Base-by-base conservation (phyloP, 2,113 vertebrate genomes). In the Eira barbara region DNA sequence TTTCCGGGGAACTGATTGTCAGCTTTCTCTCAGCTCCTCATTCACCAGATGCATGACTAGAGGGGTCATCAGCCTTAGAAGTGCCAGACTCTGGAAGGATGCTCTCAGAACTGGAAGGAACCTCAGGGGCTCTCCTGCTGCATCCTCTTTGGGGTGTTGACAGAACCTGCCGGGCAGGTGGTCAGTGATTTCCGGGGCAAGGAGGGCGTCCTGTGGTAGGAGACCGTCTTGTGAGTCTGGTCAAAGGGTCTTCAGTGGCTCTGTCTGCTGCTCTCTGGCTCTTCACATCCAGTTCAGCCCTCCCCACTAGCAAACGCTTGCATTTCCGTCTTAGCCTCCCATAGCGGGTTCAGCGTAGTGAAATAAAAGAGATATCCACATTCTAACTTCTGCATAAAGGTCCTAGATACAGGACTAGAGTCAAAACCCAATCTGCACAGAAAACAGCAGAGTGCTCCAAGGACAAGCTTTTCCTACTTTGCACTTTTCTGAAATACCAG, bases 131-230 rank as follows among this genome's bases (percentile, higher is more conserved):
- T 31, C 3, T 11, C 27, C 29, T 17, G 42, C 49, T 29, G 49
- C 10, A n/a, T 42, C 21, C 55, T 90, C n/a, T 12, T 31, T 88
- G 36, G 27, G 39, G 7, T 59, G 65, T n/a, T 34, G 27, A 2
- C 11, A 76, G 36, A 52, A 6, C 61, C 74, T 39, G 59, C 69
- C 69, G 0, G 5, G 57, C 4, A 67, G 20, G 83, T 25, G 0
- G 0, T 21, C 20, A 25, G 11, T 21, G 11, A 79, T 49, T 34
- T 9, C 8, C 0, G 12, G 2, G 3, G 25, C n/a, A 10, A 27
- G 13, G 31, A 39, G 67, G 8, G 18, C 36, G 2, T 20, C 25
- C 59, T 17, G 7, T 29, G 15, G 15, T 0, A 4, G 45, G 11
- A 29, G 20, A 34, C 15, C 29, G 4, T 49, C 34, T 34, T 23